Percentiles rank a stretch among this genome's conserved stretches.
These are phyloP conservation scores for Nipponia nippon DNA, from an alignment of 2,113 vertebrate genomes.

Conservation along the genomic window DNA sequence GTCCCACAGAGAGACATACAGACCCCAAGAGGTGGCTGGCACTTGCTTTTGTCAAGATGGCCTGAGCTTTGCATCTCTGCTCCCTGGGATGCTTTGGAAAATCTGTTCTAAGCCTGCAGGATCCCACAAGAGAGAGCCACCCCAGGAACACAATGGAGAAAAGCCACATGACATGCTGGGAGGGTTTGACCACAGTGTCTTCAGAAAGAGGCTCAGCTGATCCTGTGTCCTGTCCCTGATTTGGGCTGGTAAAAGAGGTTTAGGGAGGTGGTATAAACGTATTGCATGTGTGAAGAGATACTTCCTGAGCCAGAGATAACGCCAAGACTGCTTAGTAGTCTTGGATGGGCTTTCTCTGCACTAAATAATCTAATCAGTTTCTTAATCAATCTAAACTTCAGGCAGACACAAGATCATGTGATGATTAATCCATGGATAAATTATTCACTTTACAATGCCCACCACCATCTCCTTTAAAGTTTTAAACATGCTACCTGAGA, in stretches of 20 bases:
- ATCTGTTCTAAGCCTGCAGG: background rate
- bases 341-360: background rate
- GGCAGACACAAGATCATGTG: background rate
- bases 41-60: background rate
- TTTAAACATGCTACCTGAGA: background rate
- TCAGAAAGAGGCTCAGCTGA: background rate
- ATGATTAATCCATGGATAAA: background rate
- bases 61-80: background rate
- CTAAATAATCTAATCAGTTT: background rate
- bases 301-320: background rate
- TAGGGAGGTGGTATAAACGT: background rate
- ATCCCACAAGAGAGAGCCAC: background rate
- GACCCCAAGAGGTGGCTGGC: background rate
- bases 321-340: background rate
- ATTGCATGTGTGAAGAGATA: background rate
- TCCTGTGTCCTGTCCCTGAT: background rate
- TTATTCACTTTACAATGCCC: background rate
- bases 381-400: background rate
- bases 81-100: background rate
- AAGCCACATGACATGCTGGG: background rate
- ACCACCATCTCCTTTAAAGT: background rate
- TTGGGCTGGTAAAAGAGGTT: background rate
- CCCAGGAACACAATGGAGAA: background rate
- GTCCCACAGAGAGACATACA: background rate
- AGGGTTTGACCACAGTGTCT: background rate